A percentile compares a stretch with the other conserved stretches of the same genome.
Conservation (phyloP, 2,888 invertebrate species). For the Macropis europaea region DNA sequence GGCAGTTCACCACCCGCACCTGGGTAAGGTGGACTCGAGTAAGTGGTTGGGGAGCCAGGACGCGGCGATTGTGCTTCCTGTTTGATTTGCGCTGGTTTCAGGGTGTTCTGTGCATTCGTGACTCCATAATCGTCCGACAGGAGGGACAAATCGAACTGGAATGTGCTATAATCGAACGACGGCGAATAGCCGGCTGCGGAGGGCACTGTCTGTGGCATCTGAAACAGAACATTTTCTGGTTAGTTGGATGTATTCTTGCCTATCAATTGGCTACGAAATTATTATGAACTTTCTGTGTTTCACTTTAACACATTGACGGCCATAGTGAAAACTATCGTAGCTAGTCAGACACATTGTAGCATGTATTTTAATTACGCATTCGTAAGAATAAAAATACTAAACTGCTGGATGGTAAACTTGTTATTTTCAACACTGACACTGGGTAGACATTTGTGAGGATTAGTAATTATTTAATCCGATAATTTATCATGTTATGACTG, state of each 20-base stretch:
- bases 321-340: too few species aligned
- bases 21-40: slow-evolving; percentile 75
- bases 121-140: slow-evolving; percentile 82
- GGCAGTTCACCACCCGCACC: slow-evolving; percentile 68
- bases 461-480: too few species aligned
- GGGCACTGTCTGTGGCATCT: slow-evolving; percentile 93
- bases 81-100: slow-evolving; percentile 80
- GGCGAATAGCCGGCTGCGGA: slow-evolving; percentile 87
- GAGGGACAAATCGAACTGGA: slow-evolving; percentile 87
- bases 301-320: too few species aligned
- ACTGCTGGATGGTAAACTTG: too few species aligned
- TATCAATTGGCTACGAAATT: too few species aligned
- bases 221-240: slow-evolving; percentile 72
- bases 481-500: too few species aligned
- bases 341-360: too few species aligned
- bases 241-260: neutral
- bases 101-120: slow-evolving; percentile 75
- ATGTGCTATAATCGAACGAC: slow-evolving; percentile 85
- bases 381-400: too few species aligned
- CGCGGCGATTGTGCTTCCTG: slow-evolving; percentile 81
- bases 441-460: too few species aligned
- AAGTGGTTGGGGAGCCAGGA: slow-evolving; percentile 72
- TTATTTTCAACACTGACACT: too few species aligned
- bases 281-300: too few species aligned
- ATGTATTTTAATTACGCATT: too few species aligned